Conservation (phyloP, 2,888 invertebrate genomes). For the Abrostola triplasia region DNA sequence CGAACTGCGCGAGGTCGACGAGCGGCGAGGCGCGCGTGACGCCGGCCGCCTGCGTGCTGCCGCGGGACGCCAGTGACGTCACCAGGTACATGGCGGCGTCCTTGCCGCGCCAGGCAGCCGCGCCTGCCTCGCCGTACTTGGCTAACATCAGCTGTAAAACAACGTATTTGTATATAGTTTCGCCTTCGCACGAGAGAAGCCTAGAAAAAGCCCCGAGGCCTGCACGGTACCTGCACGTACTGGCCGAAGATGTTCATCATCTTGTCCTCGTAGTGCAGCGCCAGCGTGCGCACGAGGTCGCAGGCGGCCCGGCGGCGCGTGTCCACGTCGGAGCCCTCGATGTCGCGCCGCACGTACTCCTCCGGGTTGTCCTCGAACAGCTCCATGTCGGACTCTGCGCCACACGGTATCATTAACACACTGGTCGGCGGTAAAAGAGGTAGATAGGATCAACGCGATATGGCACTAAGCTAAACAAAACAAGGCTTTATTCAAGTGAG, state of each 20-base stretch:
- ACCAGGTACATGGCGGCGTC: conserved; percentile 99
- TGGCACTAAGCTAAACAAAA: neutral
- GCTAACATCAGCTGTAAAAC: conserved; percentile 90
- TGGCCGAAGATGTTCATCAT: conserved; percentile 96
- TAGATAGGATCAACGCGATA: no score
- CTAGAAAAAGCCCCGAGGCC: neutral
- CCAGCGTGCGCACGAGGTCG: conserved; percentile 97
- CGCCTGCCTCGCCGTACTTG: conserved; percentile 93
- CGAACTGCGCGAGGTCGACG: conserved; percentile 88
- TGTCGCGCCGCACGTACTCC: conserved; percentile 98
- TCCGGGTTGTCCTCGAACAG: conserved; percentile 99
- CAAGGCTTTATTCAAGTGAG: no score
- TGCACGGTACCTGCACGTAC: conserved; percentile 92
- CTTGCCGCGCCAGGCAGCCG: conserved; percentile 96
- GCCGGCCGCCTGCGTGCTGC: conserved; percentile 90
- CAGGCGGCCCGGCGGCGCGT: conserved; percentile 98
- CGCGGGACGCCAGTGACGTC: conserved; percentile 97
- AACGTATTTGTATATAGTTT: neutral
- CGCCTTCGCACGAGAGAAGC: no score
- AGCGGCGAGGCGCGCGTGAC: conserved; percentile 90
- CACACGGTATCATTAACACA: no score
- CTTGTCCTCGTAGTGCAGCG: conserved; percentile 95
- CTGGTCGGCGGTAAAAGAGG: no score
- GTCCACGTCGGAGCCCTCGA: conserved; percentile 99
- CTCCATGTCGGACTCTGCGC: conserved; percentile 96